Evolutionary conservation across 1,140 invertebrate species (phyloP), one percentile per base, ranked within the genome.

Genomic region (Stenopsyche tienmushanensis): DNA sequence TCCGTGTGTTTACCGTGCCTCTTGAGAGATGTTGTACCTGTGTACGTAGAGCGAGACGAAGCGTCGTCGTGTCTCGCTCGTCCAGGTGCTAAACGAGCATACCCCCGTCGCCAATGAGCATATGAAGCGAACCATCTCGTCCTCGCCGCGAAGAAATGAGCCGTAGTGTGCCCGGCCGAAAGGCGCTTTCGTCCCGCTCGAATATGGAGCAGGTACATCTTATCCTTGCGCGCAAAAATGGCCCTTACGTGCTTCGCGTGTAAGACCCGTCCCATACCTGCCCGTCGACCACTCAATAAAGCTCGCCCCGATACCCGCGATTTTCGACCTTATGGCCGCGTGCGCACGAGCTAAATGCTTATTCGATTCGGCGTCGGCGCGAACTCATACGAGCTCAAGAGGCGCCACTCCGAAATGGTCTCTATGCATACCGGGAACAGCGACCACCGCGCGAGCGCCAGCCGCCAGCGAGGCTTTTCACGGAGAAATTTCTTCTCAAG

Each of bases 401-500:
- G 24, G 15, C 1, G 15, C 1, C 13, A 26, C 1, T n/a, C 2
- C 15, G 7, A 10, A 25, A 5, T 5, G 5, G 29, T 34, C 29
- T 34, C 29, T 34, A 5, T 34, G 29, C 29, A 34, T n/a, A n/a
- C n/a, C 29, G 29, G 29, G 29, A 13, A 34, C 29, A 13, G 29
- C 29, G 29, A 34, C 13, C 13, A 34, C 5, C 13, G 13, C 5
- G 29, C n/a, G 18, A 47, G 10, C 44, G 17, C 44, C 44, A 5
- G 44, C 44, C 29, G 23, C 3, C 34, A 8, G 29, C 41, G 1
- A 17, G 17, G 5, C 26, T 5, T 60, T n/a, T 21, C 21, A 25
- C 39, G 15, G 57, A 60, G 57, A 60, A 60, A 23, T 47, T 47
- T 60, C 42, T 44, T 60, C 57, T 60, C 57, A 18, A 3, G 53